Evolutionary conservation across 2,888 invertebrate species (phyloP).

Genomic region (Caenorhabditis sp.): DNA sequence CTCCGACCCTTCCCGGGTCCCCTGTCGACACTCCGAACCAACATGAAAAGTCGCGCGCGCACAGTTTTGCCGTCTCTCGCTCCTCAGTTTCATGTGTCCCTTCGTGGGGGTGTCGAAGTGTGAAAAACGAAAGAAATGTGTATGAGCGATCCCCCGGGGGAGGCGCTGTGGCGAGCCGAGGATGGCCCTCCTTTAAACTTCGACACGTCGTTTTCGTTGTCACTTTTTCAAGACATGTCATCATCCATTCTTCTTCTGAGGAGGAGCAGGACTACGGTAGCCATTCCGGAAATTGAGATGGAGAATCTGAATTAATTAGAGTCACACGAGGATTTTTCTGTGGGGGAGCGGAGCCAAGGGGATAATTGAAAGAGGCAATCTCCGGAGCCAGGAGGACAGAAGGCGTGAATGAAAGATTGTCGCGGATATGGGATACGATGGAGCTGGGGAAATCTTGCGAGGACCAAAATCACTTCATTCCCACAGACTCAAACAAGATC

Average conservation of each 20-base stretch:
- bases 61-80: constrained; percentile 11
- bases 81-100: not conserved
- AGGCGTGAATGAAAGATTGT: too few species aligned
- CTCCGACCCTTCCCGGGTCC: not conserved
- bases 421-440: too few species aligned
- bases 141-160: constrained; percentile 45
- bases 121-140: constrained; percentile 53
- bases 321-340: too few species aligned
- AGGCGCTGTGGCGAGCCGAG: not conserved
- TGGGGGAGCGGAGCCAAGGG: too few species aligned
- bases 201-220: constrained; percentile 51
- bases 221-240: constrained; percentile 46
- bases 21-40: too few species aligned
- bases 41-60: not conserved
- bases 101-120: constrained; percentile 42
- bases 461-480: too few species aligned
- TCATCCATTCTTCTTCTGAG: constrained; percentile 18
- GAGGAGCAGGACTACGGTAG: not conserved
- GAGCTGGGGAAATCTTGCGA: too few species aligned
- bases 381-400: too few species aligned
- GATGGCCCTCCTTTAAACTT: constrained; percentile 45
- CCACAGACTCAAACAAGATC: too few species aligned
- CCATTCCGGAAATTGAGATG: not conserved
- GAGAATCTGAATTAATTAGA: not conserved
- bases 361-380: too few species aligned